A percentile compares a stretch with the other conserved stretches of the same genome.
Evolutionary conservation across 2,797 vertebrate species (phyloP).

Genomic region (Botia almorhae): DNA sequence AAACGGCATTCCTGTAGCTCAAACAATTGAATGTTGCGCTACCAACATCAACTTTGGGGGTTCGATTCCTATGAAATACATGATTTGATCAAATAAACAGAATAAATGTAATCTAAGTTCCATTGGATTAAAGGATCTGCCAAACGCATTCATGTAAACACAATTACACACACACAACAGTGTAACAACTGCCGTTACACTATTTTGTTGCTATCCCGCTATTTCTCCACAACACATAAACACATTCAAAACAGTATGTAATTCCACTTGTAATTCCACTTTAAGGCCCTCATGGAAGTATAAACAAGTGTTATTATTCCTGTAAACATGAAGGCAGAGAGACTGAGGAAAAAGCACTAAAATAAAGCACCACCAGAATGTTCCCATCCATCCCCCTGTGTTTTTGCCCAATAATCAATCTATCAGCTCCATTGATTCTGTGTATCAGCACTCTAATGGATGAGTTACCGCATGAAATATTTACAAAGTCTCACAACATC

Average conservation of each 20-base stretch:
- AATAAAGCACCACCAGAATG: slow-evolving; percentile 14
- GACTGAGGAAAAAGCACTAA: neutral
- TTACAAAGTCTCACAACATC: slow-evolving; percentile 75
- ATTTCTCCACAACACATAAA: slow-evolving; percentile 31
- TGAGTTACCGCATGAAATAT: slow-evolving; percentile 76
- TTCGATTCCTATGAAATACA: neutral
- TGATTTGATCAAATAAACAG: neutral
- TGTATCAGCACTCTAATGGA: slow-evolving; percentile 70
- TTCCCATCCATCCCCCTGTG: slow-evolving; percentile 1
- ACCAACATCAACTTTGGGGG: neutral
- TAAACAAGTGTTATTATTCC: slow-evolving; percentile 56
- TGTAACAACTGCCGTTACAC: slow-evolving; percentile 33
- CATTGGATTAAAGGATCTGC: too few relatives aligned
- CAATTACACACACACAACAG: slow-evolving; percentile 14
- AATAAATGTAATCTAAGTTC: neutral
- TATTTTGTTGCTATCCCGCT: slow-evolving; percentile 37
- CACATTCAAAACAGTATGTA: slow-evolving; percentile 32
- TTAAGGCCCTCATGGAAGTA: slow-evolving; percentile 53
- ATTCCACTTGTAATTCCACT: too few relatives aligned
- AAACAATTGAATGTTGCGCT: neutral
- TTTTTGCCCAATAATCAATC: slow-evolving; percentile 66
- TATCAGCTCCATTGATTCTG: slow-evolving; percentile 69
- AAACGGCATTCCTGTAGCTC: neutral
- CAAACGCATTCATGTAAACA: neutral
- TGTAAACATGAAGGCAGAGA: neutral